These are phyloP conservation scores for Macrochelys suwanniensis DNA, from an alignment of 2,797 vertebrate species.

Conservation along the genomic window DNA sequence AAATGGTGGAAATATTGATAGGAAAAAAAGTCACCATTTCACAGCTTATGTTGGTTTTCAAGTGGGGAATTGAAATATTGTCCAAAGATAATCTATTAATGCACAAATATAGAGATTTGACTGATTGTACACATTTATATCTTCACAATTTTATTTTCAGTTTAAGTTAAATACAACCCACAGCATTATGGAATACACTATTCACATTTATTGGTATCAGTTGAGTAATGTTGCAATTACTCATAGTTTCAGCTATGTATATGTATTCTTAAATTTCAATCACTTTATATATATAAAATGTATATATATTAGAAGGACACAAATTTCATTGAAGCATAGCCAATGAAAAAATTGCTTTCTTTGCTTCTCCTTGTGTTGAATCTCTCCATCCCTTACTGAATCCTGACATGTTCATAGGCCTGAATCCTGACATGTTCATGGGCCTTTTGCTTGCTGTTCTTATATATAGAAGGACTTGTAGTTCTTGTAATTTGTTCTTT, in stretches of 20 bases:
- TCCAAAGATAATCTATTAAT: neutral
- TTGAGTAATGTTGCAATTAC: neutral
- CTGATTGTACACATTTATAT: neutral
- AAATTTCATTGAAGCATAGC: neutral
- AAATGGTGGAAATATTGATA: neutral
- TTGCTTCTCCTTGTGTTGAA: neutral
- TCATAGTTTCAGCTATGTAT: neutral
- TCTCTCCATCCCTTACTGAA: neutral
- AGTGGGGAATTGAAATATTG: neutral
- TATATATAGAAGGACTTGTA: neutral
- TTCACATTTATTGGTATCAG: neutral
- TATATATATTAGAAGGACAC: neutral
- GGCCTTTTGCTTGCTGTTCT: neutral
- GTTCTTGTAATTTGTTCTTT: neutral
- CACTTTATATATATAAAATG: neutral
- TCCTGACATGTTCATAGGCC: neutral
- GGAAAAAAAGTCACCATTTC: neutral
- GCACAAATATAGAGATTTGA: neutral
- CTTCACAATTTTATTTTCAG: neutral
- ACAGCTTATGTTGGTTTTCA: neutral
- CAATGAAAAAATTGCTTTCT: neutral
- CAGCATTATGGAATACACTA: neutral
- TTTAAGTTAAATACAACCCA: neutral
- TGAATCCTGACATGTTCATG: neutral
- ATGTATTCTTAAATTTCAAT: neutral